These are phyloP conservation scores for Leucoraja erinaceus DNA, from an alignment of 2,113 vertebrate genomes.

Conservation along the genomic window DNA sequence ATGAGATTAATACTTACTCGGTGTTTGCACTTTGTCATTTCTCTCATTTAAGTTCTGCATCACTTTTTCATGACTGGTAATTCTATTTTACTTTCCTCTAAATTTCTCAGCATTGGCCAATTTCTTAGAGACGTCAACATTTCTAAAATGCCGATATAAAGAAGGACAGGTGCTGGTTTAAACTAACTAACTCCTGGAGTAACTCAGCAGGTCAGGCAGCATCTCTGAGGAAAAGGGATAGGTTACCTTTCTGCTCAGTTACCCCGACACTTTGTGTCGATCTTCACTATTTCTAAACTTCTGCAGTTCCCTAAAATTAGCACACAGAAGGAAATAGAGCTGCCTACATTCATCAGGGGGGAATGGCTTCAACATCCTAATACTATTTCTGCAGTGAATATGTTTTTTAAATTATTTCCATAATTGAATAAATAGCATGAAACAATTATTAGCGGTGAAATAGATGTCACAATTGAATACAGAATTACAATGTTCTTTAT, in stretches of 20 bases:
- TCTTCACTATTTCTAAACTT: background rate
- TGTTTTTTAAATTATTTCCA: background rate
- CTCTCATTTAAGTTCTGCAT: background rate
- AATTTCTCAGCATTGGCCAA: background rate
- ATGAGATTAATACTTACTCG: background rate
- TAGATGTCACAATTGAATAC: background rate
- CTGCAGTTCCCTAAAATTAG: background rate
- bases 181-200: no score
- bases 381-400: background rate
- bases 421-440: background rate
- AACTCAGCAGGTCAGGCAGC: no score
- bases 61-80: background rate
- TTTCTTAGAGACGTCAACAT: background rate
- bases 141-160: no score
- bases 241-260: no score
- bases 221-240: no score
- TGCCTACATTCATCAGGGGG: background rate
- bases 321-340: background rate
- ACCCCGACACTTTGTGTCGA: no score
- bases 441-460: background rate
- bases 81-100: background rate
- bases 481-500: background rate
- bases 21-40: background rate
- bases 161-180: no score
- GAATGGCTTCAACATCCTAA: background rate